phyloP scores from a whole-genome alignment of 2,113 vertebrate genomes.

The Onychostruthus taczanowskii region DNA sequence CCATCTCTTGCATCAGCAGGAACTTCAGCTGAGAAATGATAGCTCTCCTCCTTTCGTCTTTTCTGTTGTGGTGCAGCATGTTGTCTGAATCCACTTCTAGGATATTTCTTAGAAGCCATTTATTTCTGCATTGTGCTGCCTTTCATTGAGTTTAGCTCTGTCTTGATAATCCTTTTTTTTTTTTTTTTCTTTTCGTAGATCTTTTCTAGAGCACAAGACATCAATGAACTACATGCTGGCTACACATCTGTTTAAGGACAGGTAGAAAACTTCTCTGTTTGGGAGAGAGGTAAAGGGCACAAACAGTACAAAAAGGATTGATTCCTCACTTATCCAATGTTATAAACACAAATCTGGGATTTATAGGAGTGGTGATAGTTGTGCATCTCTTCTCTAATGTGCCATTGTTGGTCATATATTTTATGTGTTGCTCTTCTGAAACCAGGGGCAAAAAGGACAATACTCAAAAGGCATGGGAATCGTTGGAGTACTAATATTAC shows the following conservation, averaged over 20 bases:
- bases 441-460: background rate
- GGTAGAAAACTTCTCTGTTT: slow-evolving; percentile 74
- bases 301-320: background rate
- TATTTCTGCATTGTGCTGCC: background rate
- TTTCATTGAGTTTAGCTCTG: background rate
- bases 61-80: background rate
- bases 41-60: background rate
- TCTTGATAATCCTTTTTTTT: background rate
- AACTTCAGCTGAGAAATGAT: background rate
- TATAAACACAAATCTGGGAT: background rate
- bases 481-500: background rate
- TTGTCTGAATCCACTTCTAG: background rate
- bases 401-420: background rate
- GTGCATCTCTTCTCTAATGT: background rate
- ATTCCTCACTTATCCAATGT: background rate
- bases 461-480: background rate
- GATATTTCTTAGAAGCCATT: background rate
- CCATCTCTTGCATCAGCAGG: background rate
- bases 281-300: background rate
- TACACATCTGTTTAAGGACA: slow-evolving; percentile 89
- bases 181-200: slow-evolving; percentile 48
- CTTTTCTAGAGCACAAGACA: slow-evolving; percentile 92
- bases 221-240: slow-evolving; percentile 96
- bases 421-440: background rate
- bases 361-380: background rate